A percentile compares a stretch with the other conserved stretches of the same genome.
These are phyloP conservation scores for Meiosimyza decipiens DNA, from an alignment of 2,888 invertebrate genomes.

Conservation along the genomic window DNA sequence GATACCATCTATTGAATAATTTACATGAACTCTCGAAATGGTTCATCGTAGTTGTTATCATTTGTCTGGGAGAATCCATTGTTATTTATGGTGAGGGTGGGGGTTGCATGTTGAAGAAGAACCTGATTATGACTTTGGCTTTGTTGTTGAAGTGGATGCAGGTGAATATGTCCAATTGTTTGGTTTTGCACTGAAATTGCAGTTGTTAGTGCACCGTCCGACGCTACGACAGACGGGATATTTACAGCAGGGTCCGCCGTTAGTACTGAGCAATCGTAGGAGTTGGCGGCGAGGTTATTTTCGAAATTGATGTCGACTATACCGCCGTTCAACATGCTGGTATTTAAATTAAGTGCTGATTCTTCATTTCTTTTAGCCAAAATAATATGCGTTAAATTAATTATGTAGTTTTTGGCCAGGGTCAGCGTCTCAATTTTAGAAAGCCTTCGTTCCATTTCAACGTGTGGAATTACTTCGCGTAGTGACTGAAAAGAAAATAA, in stretches of 20 bases:
- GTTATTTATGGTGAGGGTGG: conserved; percentile 42
- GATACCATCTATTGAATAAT: not conserved
- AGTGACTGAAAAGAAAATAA: conserved; percentile 72
- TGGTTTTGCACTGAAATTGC: conserved; percentile 58
- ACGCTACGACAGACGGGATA: conserved; percentile 30
- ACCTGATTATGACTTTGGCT: conserved; percentile 48
- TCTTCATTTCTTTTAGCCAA: conserved; percentile 77
- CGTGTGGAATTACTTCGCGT: conserved; percentile 86
- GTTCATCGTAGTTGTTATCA: conserved; percentile 64
- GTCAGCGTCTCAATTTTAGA: conserved; percentile 91
- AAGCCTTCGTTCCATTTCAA: conserved; percentile 84
- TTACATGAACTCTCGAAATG: conserved; percentile 66
- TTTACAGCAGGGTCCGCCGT: conserved; percentile 42
- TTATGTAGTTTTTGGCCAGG: conserved; percentile 89
- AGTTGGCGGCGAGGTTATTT: conserved; percentile 41
- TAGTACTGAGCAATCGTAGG: conserved; percentile 57
- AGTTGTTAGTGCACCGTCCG: conserved; percentile 48
- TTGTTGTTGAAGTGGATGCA: conserved; percentile 48
- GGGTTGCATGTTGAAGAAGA: conserved; percentile 40
- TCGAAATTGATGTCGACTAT: conserved; percentile 48
- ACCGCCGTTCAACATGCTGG: conserved; percentile 47
- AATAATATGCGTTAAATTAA: conserved; percentile 87
- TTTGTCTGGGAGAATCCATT: conserved; percentile 53
- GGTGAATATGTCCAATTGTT: conserved; percentile 51
- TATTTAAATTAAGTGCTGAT: conserved; percentile 60